Base-by-base conservation (phyloP, 2,888 invertebrate species). In the Rhimphoctona megacephalus region DNA sequence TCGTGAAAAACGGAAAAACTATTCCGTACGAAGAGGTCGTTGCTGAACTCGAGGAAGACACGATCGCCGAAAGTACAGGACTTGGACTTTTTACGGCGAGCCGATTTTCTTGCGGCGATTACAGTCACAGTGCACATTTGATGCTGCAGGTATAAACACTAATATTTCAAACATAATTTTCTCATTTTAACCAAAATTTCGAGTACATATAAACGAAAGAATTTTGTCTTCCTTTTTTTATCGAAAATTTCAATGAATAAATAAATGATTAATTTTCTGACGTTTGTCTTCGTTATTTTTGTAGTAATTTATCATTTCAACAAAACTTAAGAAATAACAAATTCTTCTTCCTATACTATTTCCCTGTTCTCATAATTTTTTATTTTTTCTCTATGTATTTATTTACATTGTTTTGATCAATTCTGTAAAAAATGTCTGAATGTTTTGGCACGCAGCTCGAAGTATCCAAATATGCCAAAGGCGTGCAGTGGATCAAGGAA, bases 401-500 rank as follows among this genome's bases (percentile, higher is more conserved):
- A 22, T n/a, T 54, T 1, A 3, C 1, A 19, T n/a, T 19, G n/a
- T n/a, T 19, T 54, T 54, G 3, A 6, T 6, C 46, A 7, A 3
- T 73, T 57, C 36, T 19, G 3, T 46, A 46, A 64, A 49, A 52
- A 49, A 64, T 52, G 33, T n/a, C 77, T 49, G 70, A 66, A 30
- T n/a, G 67, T 69, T 85, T 88, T 88, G 14, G 30, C 6, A 7
- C 17, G 30, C 93, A 97, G 97, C 96, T 98, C 57, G 98, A 98
- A 93, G 95, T 96, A 0, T 95, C 96, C 76, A 98, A 98, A 92
- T 98, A 97, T 92, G 95, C 95, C 22, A 95, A 95, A 87, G 97
- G 98, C 0, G 96, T 98, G 17, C 95, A 96, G 77, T 98, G 98
- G 96, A 94, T 98, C 77, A 95, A 96, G 88, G 97, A 98, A 90